These are phyloP conservation scores for Myotis planiceps DNA, from an alignment of 2,797 vertebrate genomes.

Conservation along the genomic window DNA sequence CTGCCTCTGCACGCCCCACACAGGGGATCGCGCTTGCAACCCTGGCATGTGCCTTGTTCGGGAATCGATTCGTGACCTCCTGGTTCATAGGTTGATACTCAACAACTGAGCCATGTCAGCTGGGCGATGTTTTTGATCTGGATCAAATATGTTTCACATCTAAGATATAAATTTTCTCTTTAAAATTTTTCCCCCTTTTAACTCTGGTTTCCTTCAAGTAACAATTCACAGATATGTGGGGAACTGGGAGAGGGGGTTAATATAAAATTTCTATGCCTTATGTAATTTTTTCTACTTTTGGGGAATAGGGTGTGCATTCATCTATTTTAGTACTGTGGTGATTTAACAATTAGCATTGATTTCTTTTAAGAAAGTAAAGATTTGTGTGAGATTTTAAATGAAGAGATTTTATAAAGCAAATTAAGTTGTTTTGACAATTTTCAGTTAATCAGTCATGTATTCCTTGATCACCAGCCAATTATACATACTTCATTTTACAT, in stretches of 20 bases:
- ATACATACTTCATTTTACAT: not conserved
- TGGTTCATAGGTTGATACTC: too few species aligned
- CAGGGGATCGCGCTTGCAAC: too few species aligned
- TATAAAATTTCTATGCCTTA: not conserved
- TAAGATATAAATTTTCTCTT: not conserved
- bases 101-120: too few species aligned
- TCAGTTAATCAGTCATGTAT: not conserved
- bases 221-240: not conserved
- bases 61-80: too few species aligned
- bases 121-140: not conserved
- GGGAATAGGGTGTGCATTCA: not conserved
- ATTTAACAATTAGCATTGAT: constrained; percentile 26
- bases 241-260: not conserved
- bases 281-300: not conserved
- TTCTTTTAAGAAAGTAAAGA: constrained; percentile 40
- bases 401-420: constrained; percentile 5
- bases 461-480: not conserved
- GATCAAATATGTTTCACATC: not conserved
- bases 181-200: not conserved
- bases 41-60: too few species aligned
- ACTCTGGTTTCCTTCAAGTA: constrained; percentile 19
- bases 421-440: constrained; percentile 38
- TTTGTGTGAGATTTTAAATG: constrained; percentile 41
- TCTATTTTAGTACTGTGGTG: not conserved
- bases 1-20: too few species aligned